phyloP scores from a whole-genome alignment of 2,888 invertebrate genomes.

The Halictus ligatus region DNA sequence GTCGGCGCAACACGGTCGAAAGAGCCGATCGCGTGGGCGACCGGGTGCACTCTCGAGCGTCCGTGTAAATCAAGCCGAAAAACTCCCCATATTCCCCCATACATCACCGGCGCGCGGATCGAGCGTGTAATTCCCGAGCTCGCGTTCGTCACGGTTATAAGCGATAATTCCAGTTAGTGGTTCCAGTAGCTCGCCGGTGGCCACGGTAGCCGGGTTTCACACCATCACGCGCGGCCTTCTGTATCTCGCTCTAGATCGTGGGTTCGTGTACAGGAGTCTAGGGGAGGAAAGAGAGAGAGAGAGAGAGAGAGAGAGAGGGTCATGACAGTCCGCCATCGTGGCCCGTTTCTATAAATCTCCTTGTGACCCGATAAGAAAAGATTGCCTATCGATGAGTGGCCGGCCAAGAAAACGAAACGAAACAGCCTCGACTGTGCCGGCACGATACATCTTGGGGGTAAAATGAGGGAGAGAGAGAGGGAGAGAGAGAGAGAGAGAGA shows the following conservation, averaged over 20 bases:
- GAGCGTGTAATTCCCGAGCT: conserved; percentile 63
- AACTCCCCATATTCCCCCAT: conserved; percentile 33
- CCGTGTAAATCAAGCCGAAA: conserved; percentile 33
- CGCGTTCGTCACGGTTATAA: conserved; percentile 68
- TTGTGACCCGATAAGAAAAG: conserved; percentile 76
- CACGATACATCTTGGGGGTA: conserved; percentile 41
- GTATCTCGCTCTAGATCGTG: conserved; percentile 67
- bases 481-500: neutral
- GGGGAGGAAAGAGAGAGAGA: neutral
- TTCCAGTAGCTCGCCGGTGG: conserved; percentile 37
- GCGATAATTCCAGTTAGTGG: conserved; percentile 65
- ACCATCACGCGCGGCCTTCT: conserved; percentile 19
- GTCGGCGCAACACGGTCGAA: neutral
- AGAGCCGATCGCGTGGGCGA: conserved; percentile 1
- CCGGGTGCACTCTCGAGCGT: neutral
- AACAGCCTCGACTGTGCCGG: conserved; percentile 31
- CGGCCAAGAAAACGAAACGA: conserved; percentile 13
- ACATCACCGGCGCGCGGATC: conserved; percentile 42
- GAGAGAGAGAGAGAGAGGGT: conserved; percentile 46
- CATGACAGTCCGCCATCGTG: conserved; percentile 73
- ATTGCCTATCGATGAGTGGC: conserved; percentile 73
- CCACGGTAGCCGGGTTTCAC: conserved; percentile 27
- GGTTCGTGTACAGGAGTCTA: conserved; percentile 49
- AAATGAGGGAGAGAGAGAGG: neutral
- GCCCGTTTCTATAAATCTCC: conserved; percentile 73